These are phyloP conservation scores for Synodontis membranacea DNA, from an alignment of 2,113 vertebrate genomes.

Conservation along the genomic window DNA sequence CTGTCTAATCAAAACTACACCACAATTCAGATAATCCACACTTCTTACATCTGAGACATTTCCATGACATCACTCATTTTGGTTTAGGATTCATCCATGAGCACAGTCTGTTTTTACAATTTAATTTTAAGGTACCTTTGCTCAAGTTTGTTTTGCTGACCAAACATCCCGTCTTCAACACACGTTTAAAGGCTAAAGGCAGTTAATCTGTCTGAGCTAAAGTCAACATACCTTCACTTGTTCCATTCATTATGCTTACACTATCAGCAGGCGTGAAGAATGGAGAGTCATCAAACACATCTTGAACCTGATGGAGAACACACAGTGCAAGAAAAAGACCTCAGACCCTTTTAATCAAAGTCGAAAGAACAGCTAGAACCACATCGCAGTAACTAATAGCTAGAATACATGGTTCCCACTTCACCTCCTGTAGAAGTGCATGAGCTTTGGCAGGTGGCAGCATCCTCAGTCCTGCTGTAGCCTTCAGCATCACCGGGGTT, in stretches of 20 bases:
- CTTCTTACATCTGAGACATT: not conserved
- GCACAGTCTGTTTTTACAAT: not conserved
- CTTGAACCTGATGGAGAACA: slow-evolving; percentile 75
- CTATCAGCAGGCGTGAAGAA: slow-evolving; percentile 87
- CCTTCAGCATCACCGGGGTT: slow-evolving; percentile 88
- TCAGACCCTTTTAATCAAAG: not conserved
- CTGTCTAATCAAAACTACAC: slow-evolving; percentile 55
- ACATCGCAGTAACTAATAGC: not conserved
- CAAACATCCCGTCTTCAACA: slow-evolving; percentile 2
- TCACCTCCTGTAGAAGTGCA: slow-evolving; percentile 84
- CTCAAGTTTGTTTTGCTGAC: slow-evolving; percentile 22
- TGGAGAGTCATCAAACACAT: slow-evolving; percentile 88
- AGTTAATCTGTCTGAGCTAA: not conserved
- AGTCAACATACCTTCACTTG: slow-evolving; percentile 82
- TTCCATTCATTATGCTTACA: slow-evolving; percentile 91
- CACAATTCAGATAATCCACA: slow-evolving; percentile 17
- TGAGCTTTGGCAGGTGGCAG: slow-evolving; percentile 82
- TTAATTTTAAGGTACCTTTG: slow-evolving; percentile 5
- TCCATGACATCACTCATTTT: not conserved
- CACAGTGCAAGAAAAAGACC: not conserved
- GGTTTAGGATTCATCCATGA: not conserved
- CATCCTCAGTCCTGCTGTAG: slow-evolving; percentile 90
- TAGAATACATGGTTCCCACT: not conserved
- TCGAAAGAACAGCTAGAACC: not conserved
- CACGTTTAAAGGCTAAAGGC: slow-evolving; percentile 9